Evolutionary conservation across 2,888 invertebrate genomes (phyloP), one percentile per base, ranked within the genome.

Genomic region (Diogma glabrata): DNA sequence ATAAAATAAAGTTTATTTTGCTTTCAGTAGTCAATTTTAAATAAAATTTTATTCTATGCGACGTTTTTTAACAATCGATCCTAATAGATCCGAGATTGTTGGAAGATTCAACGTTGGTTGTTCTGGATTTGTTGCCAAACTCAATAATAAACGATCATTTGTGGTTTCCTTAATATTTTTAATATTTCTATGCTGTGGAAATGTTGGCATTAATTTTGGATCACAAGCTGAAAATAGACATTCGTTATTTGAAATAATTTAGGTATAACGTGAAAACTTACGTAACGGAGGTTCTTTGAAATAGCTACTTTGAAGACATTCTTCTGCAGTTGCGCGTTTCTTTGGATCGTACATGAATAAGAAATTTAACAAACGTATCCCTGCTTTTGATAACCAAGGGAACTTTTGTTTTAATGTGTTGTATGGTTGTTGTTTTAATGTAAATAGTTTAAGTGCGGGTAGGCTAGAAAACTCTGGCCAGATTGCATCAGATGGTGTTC

Each of bases 321-420:
- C 94, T 58, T 89, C 87, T 1, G 97, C 96, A 0, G 93, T 93
- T 1, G 93, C 94, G 52, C 95, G 75, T 72, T 95, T 94, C 58
- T 84, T 83, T 0, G 97, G 97, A 68, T 99, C 94, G 64, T 93
- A 99, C 88, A 95, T 95, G 67, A 99, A 95, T 30, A 97, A 75
- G 65, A 92, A 92, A 70, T 96, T 95, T 1, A 97, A 75, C 10
- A 97, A 75, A 3, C 92, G 74, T 47, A 95, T 74, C 0, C 96
- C 96, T 6, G 92, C 87, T 2, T 87, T 83, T 1, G 91, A 89
- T 14, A 96, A 72, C 87, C 90, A 91, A 0, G 91, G 89, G 69
- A 96, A 96, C 59, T 82, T 80, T 61, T 91, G 89, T 67, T 93
- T 91, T 45, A 96, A 70, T 69, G 95, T 96, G 65, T 96, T 96